Conservation (phyloP, 1,140 invertebrate genomes). For the Nilaparvata lugens region DNA sequence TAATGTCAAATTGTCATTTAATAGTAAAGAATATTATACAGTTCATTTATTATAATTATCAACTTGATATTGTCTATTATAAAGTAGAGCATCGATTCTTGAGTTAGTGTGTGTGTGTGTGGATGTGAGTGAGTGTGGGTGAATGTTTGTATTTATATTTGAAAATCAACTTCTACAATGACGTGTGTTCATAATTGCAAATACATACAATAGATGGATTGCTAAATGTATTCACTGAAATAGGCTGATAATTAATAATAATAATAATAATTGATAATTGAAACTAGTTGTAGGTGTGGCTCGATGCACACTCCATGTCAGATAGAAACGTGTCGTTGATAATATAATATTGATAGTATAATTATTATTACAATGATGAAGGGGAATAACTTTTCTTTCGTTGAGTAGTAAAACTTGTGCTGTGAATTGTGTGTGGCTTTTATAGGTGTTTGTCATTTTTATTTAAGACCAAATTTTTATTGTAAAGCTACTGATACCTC, state of each 20-base stretch:
- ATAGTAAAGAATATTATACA: neutral
- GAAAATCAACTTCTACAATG: no score
- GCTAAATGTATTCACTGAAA: no score
- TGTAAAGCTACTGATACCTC: conserved; percentile 1
- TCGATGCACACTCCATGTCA: neutral
- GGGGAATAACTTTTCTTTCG: neutral
- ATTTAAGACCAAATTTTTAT: neutral
- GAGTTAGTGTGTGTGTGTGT: no score
- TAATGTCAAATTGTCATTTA: neutral
- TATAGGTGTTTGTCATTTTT: neutral
- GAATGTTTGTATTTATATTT: no score
- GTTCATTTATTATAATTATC: neutral
- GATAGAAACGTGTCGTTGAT: neutral
- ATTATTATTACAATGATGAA: neutral
- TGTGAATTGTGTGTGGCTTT: conserved; percentile 4
- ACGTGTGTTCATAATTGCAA: no score
- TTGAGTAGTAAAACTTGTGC: neutral
- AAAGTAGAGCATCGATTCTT: no score
- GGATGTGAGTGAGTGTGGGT: no score
- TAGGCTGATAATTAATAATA: no score
- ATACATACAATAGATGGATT: no score
- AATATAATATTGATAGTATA: neutral
- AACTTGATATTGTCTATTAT: no score
- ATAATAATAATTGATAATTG: neutral
- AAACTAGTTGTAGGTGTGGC: neutral